Percentiles rank a stretch among this genome's conserved stretches.
Conservation (phyloP, 2,113 vertebrate genomes). For the Galbula dea region DNA sequence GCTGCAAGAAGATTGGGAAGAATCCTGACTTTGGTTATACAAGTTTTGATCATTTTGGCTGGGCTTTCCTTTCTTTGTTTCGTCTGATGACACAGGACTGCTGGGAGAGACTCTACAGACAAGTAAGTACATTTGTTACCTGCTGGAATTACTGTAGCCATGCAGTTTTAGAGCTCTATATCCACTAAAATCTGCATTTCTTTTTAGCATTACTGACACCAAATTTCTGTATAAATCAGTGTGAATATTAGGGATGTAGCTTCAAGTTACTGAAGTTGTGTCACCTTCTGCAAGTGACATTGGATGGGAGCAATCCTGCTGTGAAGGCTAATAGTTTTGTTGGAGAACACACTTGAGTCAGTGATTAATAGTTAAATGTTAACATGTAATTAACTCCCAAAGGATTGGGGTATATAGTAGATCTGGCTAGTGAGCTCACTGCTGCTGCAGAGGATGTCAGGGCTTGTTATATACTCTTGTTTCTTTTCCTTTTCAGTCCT, state of each 20-base stretch:
- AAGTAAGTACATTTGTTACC: constrained; percentile 70
- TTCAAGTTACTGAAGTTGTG: background rate
- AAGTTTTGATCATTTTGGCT: constrained; percentile 93
- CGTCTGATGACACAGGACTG: constrained; percentile 94
- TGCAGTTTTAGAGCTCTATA: background rate
- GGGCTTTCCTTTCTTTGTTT: constrained; percentile 93
- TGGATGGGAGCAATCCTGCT: background rate
- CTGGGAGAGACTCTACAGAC: constrained; percentile 95
- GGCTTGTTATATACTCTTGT: background rate
- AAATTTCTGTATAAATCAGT: background rate
- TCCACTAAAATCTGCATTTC: background rate
- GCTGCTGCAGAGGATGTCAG: background rate
- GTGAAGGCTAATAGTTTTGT: background rate
- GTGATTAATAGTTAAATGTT: background rate
- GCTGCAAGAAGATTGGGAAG: constrained; percentile 71
- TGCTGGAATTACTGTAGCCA: background rate
- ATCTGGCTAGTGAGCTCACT: background rate
- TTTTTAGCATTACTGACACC: background rate
- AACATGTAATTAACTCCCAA: background rate
- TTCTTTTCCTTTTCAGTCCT: background rate
- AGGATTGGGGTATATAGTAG: background rate
- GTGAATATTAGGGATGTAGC: background rate
- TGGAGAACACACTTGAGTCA: fast-evolving
- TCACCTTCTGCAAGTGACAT: background rate
- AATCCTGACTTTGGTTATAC: constrained; percentile 94